These are phyloP conservation scores for Tragelaphus oryx DNA, from an alignment of 2,797 vertebrate genomes.

Conservation along the genomic window DNA sequence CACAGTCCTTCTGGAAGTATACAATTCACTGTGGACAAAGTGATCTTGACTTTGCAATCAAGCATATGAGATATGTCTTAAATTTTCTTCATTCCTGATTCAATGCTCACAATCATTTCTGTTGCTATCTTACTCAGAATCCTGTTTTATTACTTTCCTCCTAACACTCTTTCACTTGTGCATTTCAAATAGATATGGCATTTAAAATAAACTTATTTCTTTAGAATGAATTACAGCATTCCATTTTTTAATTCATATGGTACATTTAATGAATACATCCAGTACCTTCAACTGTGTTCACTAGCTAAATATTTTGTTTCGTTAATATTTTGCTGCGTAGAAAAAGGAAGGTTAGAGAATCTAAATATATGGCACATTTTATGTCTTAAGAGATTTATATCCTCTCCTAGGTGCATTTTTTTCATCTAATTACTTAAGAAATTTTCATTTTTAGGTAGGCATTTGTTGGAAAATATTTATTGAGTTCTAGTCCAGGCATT, in stretches of 20 bases:
- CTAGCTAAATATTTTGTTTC: not conserved
- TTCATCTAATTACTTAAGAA: not conserved
- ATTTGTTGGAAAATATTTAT: not conserved
- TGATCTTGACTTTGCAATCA: not conserved
- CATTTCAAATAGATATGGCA: not conserved
- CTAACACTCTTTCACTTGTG: not conserved
- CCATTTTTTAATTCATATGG: not conserved
- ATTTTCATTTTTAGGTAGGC: not conserved
- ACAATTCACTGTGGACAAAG: not conserved
- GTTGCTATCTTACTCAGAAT: not conserved
- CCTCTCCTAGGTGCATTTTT: not conserved
- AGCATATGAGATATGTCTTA: not conserved
- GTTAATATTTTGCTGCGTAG: not conserved
- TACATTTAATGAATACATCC: not conserved
- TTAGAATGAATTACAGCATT: not conserved
- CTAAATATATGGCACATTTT: not conserved
- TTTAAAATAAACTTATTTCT: conserved; percentile 51
- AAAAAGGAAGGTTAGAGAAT: not conserved
- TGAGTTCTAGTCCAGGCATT: not conserved
- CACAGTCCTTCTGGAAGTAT: not conserved
- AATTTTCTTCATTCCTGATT: not conserved
- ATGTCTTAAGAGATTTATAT: not conserved
- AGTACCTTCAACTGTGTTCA: not conserved
- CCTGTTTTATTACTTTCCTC: not conserved
- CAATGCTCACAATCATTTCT: not conserved